phyloP scores from a whole-genome alignment of 1,140 invertebrate species.

The Neotoxoptera formosana region DNA sequence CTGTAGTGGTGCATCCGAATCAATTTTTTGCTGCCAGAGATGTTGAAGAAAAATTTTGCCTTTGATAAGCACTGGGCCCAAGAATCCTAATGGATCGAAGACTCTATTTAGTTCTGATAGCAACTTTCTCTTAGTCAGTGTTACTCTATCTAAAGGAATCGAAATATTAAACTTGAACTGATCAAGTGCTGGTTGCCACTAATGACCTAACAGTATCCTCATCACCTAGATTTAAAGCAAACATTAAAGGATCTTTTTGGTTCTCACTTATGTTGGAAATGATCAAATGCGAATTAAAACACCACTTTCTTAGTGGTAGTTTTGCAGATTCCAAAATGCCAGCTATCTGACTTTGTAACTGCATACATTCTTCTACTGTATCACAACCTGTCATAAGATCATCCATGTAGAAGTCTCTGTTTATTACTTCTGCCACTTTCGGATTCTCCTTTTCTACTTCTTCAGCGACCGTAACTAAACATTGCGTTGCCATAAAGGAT shows the following conservation, averaged over 20 bases:
- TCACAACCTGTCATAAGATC: background rate
- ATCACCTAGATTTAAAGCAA: background rate
- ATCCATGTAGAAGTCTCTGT: too few relatives aligned
- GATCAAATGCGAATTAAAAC: too few relatives aligned
- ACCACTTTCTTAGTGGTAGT: too few relatives aligned
- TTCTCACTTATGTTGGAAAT: background rate
- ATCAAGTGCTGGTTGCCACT: background rate
- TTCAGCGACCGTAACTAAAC: too few relatives aligned
- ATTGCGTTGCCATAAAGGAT: background rate
- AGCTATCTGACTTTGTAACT: background rate
- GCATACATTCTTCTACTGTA: background rate
- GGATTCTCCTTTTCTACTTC: too few relatives aligned
- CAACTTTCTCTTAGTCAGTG: background rate
- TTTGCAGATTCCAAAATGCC: background rate
- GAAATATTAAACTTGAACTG: background rate
- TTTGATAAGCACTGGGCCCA: background rate
- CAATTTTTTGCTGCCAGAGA: background rate
- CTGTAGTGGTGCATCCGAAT: constrained; percentile 3
- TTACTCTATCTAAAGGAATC: background rate
- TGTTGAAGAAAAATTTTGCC: constrained; percentile 18
- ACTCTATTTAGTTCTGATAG: background rate
- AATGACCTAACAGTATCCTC: background rate
- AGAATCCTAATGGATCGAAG: constrained; percentile 17
- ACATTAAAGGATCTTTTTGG: background rate
- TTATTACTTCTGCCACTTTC: too few relatives aligned